Percentiles rank a stretch among this genome's conserved stretches.
Evolutionary conservation across 2,113 vertebrate species (phyloP).

Genomic region (Trichechus manatus): DNA sequence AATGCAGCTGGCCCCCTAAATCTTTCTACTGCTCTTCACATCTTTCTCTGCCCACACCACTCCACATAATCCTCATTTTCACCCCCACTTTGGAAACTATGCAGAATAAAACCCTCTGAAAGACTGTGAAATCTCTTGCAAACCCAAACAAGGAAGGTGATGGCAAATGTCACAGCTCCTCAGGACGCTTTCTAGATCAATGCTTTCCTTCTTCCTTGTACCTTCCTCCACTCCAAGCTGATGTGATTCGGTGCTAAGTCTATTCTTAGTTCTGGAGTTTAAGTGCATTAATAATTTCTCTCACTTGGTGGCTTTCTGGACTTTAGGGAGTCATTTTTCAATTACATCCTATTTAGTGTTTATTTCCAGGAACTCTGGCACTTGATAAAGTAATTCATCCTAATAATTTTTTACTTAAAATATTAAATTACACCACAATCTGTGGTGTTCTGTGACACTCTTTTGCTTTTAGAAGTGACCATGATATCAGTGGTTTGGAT

Average conservation of each 20-base stretch:
- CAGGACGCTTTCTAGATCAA: background rate
- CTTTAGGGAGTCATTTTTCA: constrained; percentile 23
- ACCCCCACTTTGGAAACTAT: background rate
- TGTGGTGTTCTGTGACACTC: constrained; percentile 24
- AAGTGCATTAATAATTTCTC: constrained; percentile 6
- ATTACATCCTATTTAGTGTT: constrained; percentile 16
- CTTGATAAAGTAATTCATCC: constrained; percentile 63
- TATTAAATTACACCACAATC: constrained; percentile 36
- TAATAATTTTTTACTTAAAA: constrained; percentile 59
- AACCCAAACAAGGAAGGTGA: background rate
- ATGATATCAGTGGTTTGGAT: background rate
- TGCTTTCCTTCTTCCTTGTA: background rate
- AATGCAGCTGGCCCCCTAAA: fast-evolving
- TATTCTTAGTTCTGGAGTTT: background rate
- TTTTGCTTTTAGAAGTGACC: constrained; percentile 38
- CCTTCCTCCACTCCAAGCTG: background rate
- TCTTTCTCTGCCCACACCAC: background rate
- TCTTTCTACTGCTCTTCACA: background rate
- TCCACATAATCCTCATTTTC: background rate
- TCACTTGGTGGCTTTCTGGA: background rate
- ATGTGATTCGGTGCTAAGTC: background rate
- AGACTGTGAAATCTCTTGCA: background rate
- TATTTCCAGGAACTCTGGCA: constrained; percentile 59
- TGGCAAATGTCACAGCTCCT: background rate
- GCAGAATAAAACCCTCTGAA: background rate